Evolutionary conservation across 1,140 invertebrate species (phyloP).

Genomic region (Sycobia sp.): DNA sequence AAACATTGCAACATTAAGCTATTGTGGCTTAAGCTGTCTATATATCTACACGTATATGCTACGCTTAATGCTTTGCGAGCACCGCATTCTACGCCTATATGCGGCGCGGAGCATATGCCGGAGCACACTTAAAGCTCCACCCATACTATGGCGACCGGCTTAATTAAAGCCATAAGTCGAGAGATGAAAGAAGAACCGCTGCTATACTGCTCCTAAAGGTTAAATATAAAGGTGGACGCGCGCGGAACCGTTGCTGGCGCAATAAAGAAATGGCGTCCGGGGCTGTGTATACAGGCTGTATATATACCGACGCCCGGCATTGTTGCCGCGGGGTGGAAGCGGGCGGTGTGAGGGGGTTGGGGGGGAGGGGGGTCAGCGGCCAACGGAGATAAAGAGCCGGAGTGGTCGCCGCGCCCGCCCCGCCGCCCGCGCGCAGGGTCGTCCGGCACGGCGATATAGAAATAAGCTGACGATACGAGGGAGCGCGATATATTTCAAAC

Average conservation of each 20-base stretch:
- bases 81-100: too few species aligned
- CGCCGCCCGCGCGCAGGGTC: too few species aligned
- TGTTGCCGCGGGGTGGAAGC: background rate
- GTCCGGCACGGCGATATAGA: constrained; percentile 23
- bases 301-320: background rate
- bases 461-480: constrained; percentile 45
- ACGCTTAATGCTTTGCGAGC: too few species aligned
- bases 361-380: background rate
- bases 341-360: too few species aligned
- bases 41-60: too few species aligned
- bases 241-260: background rate
- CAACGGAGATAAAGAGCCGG: background rate
- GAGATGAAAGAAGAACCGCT: background rate
- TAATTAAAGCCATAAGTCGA: constrained; percentile 24
- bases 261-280: constrained; percentile 28
- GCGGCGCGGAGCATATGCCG: too few species aligned
- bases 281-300: background rate
- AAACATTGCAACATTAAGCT: too few species aligned
- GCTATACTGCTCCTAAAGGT: too few species aligned
- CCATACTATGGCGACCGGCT: background rate
- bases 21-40: too few species aligned
- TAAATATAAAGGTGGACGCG: background rate
- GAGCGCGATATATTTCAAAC: constrained; percentile 56
- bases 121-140: too few species aligned
- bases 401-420: too few species aligned